These are phyloP conservation scores for Apis florea DNA, from an alignment of 1,140 invertebrate genomes.

Conservation along the genomic window DNA sequence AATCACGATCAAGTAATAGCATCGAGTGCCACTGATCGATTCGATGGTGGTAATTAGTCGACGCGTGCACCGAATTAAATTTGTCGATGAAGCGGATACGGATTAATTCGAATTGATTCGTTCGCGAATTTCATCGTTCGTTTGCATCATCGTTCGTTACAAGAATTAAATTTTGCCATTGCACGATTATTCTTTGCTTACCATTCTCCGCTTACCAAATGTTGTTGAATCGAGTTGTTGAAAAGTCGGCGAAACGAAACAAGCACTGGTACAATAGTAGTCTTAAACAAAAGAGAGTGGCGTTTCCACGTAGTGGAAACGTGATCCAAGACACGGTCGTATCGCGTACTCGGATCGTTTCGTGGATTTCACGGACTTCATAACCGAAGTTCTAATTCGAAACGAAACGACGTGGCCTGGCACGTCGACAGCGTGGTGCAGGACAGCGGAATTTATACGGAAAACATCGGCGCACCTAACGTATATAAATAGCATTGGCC, in stretches of 20 bases:
- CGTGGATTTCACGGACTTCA: neutral
- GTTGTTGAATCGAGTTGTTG: neutral
- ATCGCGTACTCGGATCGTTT: neutral
- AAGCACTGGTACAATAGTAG: no score
- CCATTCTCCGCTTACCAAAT: neutral
- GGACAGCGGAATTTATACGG: slow-evolving; percentile 21
- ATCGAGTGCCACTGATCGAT: neutral
- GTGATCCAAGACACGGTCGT: no score
- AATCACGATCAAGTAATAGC: no score
- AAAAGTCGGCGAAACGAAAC: neutral
- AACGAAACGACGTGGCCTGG: neutral
- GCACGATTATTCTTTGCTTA: no score
- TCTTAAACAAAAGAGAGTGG: no score
- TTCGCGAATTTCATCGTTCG: neutral
- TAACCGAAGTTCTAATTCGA: neutral
- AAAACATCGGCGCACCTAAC: neutral
- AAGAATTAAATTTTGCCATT: neutral
- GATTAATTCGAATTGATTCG: slow-evolving; percentile 31
- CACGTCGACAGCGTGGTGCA: neutral
- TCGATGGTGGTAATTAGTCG: slow-evolving; percentile 25
- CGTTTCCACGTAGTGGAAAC: neutral
- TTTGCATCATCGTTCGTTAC: neutral
- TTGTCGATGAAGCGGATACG: neutral
- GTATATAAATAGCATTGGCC: slow-evolving; percentile 16
- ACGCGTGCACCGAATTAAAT: slow-evolving; percentile 10